These are phyloP conservation scores for Anodontia alba DNA, from an alignment of 2,888 invertebrate species.

Conservation along the genomic window DNA sequence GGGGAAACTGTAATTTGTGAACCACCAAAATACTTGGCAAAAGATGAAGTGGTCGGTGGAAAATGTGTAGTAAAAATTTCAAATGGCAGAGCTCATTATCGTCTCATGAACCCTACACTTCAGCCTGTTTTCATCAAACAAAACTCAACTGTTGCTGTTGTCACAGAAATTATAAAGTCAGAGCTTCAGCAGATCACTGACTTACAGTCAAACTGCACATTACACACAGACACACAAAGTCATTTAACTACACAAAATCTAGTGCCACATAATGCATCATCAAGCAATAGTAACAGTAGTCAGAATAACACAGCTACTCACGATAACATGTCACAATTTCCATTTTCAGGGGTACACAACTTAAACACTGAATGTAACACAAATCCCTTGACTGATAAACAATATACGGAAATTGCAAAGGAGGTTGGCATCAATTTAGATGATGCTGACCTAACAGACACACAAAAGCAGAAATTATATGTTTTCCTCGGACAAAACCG, in stretches of 20 bases:
- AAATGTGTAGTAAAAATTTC: neutral
- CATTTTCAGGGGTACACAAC: no score
- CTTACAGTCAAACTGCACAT: neutral
- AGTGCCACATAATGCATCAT: neutral
- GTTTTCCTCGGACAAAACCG: slow-evolving; percentile 23
- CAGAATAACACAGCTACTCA: neutral
- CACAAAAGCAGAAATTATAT: neutral
- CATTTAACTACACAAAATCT: neutral
- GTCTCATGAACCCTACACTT: slow-evolving; percentile 13
- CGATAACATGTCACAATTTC: no score
- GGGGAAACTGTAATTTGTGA: neutral
- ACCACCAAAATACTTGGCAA: neutral
- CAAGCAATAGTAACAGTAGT: no score
- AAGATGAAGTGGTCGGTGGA: neutral
- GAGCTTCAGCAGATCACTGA: neutral
- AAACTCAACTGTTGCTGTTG: neutral
- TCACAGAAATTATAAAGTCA: neutral
- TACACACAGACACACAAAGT: neutral
- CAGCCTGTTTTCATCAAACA: neutral
- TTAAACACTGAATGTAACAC: no score
- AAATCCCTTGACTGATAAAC: neutral
- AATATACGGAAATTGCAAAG: slow-evolving; percentile 5
- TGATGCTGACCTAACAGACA: slow-evolving; percentile 1
- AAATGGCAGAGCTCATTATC: neutral
- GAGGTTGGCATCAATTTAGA: slow-evolving; percentile 15